Base-by-base conservation (phyloP, 2,888 invertebrate species). In the Thalpophila matura region DNA sequence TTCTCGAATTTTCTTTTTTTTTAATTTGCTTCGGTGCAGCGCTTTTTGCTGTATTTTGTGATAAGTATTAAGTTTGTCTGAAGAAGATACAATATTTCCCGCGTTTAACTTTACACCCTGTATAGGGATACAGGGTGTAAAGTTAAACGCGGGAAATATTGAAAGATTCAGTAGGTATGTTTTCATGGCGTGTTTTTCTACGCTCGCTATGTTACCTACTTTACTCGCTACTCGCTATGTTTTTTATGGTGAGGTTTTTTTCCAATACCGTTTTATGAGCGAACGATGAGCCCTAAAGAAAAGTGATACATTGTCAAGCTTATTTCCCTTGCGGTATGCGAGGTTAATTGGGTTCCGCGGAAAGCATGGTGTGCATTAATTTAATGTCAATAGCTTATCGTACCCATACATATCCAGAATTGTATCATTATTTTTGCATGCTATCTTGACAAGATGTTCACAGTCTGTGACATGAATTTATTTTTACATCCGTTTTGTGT, bases 221-320 rank as follows among this genome's bases (percentile, higher is more conserved):
- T n/a, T n/a, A n/a, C n/a, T n/a, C n/a, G n/a, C n/a, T n/a, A n/a
- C 12, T 35, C 42, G 6, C n/a, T 29, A 24, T 29, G 62, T 35
- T 42, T 42, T 47, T 24, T 5, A 49, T 16, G 10, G 24, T 16
- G 22, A 27, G 3, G 18, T 50, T 65, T 49, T 64, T 47, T 67
- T 14, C 58, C 58, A 65, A 74, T 77, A 73, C 60, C 61, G 63
- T 63, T 79, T 53, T 57, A 66, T 45, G 66, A 16, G 49, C 37
- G 45, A 47, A 47, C 49, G 53, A 54, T 51, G 56, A 47, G 42
- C 51, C 38, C 56, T 60, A 33, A 69, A 66, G 69, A 72, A 63
- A 74, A 74, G 64, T 56, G 63, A 50, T 77, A 78, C 53, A 71
- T 60, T 59, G 68, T 65, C 57, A 71, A 74, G 40, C 74, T 78